Evolutionary conservation across 2,888 invertebrate genomes (phyloP).

Genomic region (Yponomeuta malinellus): DNA sequence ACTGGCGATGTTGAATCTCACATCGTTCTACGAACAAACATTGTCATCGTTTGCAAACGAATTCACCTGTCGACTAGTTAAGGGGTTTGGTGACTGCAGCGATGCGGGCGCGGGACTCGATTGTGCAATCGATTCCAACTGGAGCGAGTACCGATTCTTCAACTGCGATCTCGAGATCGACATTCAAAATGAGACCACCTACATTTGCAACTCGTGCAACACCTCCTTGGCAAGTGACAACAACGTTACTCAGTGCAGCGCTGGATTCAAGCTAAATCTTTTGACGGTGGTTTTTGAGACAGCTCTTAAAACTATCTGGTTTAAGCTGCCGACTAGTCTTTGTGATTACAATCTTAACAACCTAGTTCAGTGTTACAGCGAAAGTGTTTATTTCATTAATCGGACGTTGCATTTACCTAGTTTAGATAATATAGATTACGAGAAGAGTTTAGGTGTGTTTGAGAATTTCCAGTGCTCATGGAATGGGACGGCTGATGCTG

Average conservation of each 20-base stretch:
- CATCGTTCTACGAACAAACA: slow-evolving; percentile 16
- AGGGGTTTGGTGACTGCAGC: slow-evolving; percentile 29
- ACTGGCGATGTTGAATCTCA: slow-evolving; percentile 20
- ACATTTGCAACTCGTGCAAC: slow-evolving; percentile 47
- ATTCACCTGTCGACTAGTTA: slow-evolving; percentile 47
- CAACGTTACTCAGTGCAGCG: slow-evolving; percentile 54
- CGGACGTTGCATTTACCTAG: slow-evolving; percentile 51
- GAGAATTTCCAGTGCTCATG: slow-evolving; percentile 60
- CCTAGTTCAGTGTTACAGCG: slow-evolving; percentile 48
- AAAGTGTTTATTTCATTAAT: slow-evolving; percentile 31
- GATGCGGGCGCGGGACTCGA: slow-evolving; percentile 38
- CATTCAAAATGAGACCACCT: slow-evolving; percentile 65
- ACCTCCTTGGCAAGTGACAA: slow-evolving; percentile 39
- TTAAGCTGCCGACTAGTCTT: slow-evolving; percentile 43
- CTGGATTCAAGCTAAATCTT: slow-evolving; percentile 61
- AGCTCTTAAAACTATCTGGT: slow-evolving; percentile 59
- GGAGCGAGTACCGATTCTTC: slow-evolving; percentile 16
- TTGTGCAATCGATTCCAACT: slow-evolving; percentile 35
- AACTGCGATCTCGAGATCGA: slow-evolving; percentile 56
- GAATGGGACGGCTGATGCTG: slow-evolving; percentile 38
- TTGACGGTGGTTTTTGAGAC: slow-evolving; percentile 55
- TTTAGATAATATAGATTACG: slow-evolving; percentile 24
- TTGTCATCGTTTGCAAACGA: slow-evolving; percentile 40
- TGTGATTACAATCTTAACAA: slow-evolving; percentile 49
- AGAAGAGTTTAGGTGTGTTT: slow-evolving; percentile 27